phyloP scores from a whole-genome alignment of 2,888 invertebrate genomes.

The Cyclophora punctaria region DNA sequence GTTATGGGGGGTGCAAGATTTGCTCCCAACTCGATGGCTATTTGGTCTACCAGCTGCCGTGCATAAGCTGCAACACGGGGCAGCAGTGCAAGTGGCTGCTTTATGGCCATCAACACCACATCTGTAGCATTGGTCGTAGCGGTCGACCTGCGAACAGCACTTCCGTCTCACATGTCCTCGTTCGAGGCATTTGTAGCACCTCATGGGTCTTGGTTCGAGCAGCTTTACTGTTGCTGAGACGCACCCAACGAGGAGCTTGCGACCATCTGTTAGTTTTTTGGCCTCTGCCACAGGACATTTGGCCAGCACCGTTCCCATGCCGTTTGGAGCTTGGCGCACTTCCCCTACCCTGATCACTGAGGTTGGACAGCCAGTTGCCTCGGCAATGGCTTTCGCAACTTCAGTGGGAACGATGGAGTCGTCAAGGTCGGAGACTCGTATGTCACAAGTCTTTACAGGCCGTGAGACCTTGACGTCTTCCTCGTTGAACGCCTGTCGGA shows the following conservation, averaged over 20 bases:
- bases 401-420: neutral
- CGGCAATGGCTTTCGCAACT: neutral
- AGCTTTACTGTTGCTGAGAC: neutral
- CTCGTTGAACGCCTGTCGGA: too few species aligned
- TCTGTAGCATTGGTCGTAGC: neutral
- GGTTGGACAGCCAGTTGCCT: neutral
- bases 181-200: neutral
- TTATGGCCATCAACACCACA: neutral
- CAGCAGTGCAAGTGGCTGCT: too few species aligned
- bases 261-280: neutral
- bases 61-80: too few species aligned
- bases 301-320: neutral
- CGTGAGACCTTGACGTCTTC: too few species aligned
- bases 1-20: too few species aligned
- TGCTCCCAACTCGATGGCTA: too few species aligned
- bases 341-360: neutral
- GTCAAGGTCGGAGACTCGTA: neutral
- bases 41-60: too few species aligned
- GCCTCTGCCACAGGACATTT: neutral
- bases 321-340: neutral
- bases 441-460: neutral
- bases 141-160: neutral
- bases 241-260: neutral
- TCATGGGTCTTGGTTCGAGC: neutral
- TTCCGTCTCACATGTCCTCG: neutral